Percentiles rank a stretch among this genome's conserved stretches.
Conservation (phyloP, 1,140 invertebrate genomes). For the Rhizoglyphus robini region DNA sequence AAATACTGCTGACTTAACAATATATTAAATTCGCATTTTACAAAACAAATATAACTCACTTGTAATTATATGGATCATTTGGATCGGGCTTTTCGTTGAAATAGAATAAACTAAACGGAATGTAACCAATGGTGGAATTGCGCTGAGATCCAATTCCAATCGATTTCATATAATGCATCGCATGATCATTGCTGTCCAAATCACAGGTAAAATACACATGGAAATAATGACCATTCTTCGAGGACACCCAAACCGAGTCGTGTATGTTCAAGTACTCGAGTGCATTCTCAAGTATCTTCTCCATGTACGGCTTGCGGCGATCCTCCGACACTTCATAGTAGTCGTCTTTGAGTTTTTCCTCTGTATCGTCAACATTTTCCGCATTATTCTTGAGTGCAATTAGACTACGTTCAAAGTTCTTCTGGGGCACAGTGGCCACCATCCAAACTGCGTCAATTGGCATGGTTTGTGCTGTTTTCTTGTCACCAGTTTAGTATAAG, state of each 20-base stretch:
- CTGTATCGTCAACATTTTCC: too few relatives aligned
- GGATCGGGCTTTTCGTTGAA: not conserved
- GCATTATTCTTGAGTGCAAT: not conserved
- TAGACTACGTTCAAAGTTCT: constrained; percentile 18
- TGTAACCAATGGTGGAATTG: constrained; percentile 25
- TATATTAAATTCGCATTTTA: too few relatives aligned
- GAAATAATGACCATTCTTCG: constrained; percentile 20
- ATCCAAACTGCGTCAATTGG: constrained; percentile 24
- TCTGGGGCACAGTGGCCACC: constrained; percentile 17
- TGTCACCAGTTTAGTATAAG: too few relatives aligned
- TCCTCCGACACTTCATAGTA: not conserved
- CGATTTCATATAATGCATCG: constrained; percentile 20
- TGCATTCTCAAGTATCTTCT: constrained; percentile 12
- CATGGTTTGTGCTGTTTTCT: too few relatives aligned
- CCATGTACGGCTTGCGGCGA: not conserved
- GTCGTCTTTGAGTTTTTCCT: not conserved
- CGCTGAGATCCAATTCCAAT: constrained; percentile 23
- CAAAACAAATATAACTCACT: too few relatives aligned
- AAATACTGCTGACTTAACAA: constrained; percentile 4
- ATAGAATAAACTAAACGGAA: constrained; percentile 21
- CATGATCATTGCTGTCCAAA: constrained; percentile 21
- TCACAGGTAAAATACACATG: constrained; percentile 25
- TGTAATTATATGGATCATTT: constrained; percentile 1
- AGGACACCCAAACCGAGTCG: constrained; percentile 14
- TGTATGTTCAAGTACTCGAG: constrained; percentile 15